A percentile compares a stretch with the other conserved stretches of the same genome.
Evolutionary conservation across 2,113 vertebrate species (phyloP).

Genomic region (Spizaetus ornatus): DNA sequence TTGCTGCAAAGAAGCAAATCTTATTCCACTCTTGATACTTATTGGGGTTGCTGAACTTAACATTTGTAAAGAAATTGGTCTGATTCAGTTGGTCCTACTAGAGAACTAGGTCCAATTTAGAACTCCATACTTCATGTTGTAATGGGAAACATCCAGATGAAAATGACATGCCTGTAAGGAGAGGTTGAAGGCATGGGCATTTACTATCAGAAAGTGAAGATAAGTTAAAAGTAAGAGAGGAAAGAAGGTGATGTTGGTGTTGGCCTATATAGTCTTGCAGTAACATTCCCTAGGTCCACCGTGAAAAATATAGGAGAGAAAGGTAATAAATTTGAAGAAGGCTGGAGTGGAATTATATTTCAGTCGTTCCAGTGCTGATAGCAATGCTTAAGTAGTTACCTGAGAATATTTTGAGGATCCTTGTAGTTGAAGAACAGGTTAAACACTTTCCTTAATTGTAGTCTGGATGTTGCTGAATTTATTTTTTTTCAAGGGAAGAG

Average conservation of each 20-base stretch:
- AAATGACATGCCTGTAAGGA: not conserved
- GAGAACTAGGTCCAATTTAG: not conserved
- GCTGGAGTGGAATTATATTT: not conserved
- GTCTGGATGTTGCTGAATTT: not conserved
- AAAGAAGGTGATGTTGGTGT: not conserved
- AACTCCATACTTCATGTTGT: not conserved
- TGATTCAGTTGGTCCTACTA: not conserved
- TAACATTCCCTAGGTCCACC: not conserved
- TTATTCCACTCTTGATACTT: not conserved
- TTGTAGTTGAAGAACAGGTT: not conserved
- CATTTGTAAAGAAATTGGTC: not conserved
- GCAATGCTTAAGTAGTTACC: not conserved
- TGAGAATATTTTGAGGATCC: not conserved
- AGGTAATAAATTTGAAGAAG: not conserved
- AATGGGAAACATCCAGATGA: not conserved
- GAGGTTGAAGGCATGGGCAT: not conserved
- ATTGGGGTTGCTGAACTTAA: not conserved
- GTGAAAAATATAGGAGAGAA: not conserved
- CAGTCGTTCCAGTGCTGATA: not conserved
- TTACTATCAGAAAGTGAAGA: not conserved
- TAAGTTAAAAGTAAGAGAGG: not conserved
- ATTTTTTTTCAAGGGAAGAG: not conserved
- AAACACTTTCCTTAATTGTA: not conserved
- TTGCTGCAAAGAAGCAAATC: not conserved
- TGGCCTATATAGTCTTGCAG: not conserved